Evolutionary conservation across 2,888 invertebrate species (phyloP), one percentile per base, ranked within the genome.

Genomic region (Meteorus cinctellus): DNA sequence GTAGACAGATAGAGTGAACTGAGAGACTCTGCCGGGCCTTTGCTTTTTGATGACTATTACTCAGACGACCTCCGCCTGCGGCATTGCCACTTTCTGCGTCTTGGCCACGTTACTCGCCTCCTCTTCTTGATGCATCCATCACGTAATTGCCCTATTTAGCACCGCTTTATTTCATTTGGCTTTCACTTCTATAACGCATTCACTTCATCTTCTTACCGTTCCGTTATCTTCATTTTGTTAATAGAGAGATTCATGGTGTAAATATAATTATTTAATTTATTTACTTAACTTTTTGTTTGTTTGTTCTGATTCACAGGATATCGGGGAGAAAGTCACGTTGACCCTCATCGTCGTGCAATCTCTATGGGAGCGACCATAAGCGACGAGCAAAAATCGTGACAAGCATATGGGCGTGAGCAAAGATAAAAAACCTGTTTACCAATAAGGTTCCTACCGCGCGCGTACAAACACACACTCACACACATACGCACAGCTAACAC

Each of bases 61-160:
- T 34, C 34, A 34, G 48, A 48, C 14, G 14, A 16, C 60, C 27
- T 29, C 2, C 14, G 27, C 60, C 60, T 14, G 16, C 60, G 27
- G 60, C 29, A 27, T 27, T 19, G 48, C 31, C 55, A 27, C 41
- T 45, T 34, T n/a, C 71, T 34, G n/a, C 12, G 27, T 29, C 16
- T 59, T 59, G 41, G 12, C 34, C 8, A 34, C 34, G 8, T 6
- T 41, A 41, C 41, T 41, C 41, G 8, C 8, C 80, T 71, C 79
- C 79, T 78, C 76, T 72, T 74, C 76, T 55, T 75, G 70, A 78
- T 75, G 66, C 79, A 77, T 68, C 75, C 66, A 68, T n/a, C 45
- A 78, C 75, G 81, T 84, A 84, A 84, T 84, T 84, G 82, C 77
- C 72, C 82, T 81, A 83, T 84, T 84, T 84, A 83, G 76, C 78